Evolutionary conservation across 1,140 invertebrate species (phyloP).

Genomic region (Adoxophyes honmai): DNA sequence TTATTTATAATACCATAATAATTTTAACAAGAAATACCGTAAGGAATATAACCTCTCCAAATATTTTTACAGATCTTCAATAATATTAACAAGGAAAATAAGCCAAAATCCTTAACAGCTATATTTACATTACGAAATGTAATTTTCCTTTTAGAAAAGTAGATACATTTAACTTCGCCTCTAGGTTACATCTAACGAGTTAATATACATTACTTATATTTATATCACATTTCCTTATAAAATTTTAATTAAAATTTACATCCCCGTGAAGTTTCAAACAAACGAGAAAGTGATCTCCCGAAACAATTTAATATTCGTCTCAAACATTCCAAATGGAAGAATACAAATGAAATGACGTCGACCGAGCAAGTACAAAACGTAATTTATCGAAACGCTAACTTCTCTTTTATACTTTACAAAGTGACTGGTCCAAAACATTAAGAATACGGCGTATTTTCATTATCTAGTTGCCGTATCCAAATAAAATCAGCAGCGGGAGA

Average conservation of each 20-base stretch:
- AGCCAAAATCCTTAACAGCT: background rate
- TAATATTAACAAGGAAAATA: slow-evolving; percentile 6
- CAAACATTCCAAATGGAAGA: slow-evolving; percentile 1
- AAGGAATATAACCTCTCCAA: background rate
- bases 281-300: slow-evolving; percentile 17
- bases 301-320: background rate
- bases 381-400: background rate
- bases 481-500: slow-evolving; percentile 20
- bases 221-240: slow-evolving; percentile 64
- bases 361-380: background rate
- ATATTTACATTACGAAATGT: background rate
- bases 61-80: background rate
- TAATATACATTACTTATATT: slow-evolving; percentile 39
- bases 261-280: background rate
- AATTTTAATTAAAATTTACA: slow-evolving; percentile 40
- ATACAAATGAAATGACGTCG: slow-evolving; percentile 4
- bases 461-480: slow-evolving; percentile 12
- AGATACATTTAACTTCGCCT: slow-evolving; percentile 22
- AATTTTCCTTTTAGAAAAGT: slow-evolving; percentile 7
- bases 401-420: slow-evolving; percentile 9
- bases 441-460: slow-evolving; percentile 3
- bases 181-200: slow-evolving; percentile 20
- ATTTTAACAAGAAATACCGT: background rate
- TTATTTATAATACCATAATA: background rate
- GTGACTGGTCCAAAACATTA: slow-evolving; percentile 5